Base-by-base conservation (phyloP, 2,888 invertebrate genomes). In the Chaetogeoica ovagalla region DNA sequence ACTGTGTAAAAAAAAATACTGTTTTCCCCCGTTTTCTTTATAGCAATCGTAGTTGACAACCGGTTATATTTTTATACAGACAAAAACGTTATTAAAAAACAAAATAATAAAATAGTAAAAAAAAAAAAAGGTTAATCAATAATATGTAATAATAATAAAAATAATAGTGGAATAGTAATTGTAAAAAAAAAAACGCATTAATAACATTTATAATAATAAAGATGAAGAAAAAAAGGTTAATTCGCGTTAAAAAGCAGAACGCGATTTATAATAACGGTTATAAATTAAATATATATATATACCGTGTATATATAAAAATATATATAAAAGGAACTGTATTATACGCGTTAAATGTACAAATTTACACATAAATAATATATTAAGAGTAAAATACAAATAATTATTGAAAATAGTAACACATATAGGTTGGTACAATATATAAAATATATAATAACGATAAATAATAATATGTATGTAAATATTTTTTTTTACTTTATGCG, bases 291-390 rank as follows among this genome's bases (percentile, higher is more conserved):
- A 37, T n/a, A 60, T 60, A 60, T 23, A 60, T 21, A 60, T 13
- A 60, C n/a, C n/a, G n/a, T 19, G 5, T 19, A 19, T 19, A 55
- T 55, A 52, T 17, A 52, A 19, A 70, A 43, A 52, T 63, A 73
- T 63, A 30, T 30, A 62, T 73, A n/a, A 74, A 55, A 74, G 73
- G 73, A 74, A 74, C 73, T 55, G 63, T 65, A 65, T 55, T 55
- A 74, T 48, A 37, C 37, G 52, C 30, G 30, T 30, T 13, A 52
- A 0, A 63, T 21, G 37, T 37, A 48, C 7, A 11, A 37, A 11
- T 17, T 6, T 62, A 62, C 11, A 43, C 9, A 30, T 19, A 39
- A 55, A 55, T 55, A 55, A 55, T 55, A 55, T 55, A 19, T 19
- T 19, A 19, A 5, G 3, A 48, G 11, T 43, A 48, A 48, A 48